A percentile compares a stretch with the other conserved stretches of the same genome.
Conservation (phyloP, 2,797 vertebrate genomes). For the Cuculus canorus region DNA sequence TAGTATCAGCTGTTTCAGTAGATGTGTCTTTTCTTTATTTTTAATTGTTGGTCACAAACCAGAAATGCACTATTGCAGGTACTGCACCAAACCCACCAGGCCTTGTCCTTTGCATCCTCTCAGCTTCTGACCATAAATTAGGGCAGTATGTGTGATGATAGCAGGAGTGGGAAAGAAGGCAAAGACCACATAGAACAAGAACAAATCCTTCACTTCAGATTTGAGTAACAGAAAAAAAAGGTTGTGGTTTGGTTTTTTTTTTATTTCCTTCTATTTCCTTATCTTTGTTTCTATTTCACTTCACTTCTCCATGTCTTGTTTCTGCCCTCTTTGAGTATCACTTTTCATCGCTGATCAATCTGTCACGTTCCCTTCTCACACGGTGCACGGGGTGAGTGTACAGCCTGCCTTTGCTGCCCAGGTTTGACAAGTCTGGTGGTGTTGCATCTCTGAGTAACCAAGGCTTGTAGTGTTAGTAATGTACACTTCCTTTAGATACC, state of each 20-base stretch:
- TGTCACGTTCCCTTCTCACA: rapidly evolving
- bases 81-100: background rate
- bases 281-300: background rate
- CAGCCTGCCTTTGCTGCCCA: background rate
- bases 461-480: rapidly evolving
- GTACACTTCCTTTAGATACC: background rate
- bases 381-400: background rate
- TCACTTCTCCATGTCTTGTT: background rate
- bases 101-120: background rate
- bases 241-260: background rate
- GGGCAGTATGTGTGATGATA: too few species aligned
- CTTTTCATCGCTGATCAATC: background rate
- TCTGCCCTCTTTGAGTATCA: background rate
- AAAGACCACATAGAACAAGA: background rate
- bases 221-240: background rate
- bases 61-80: background rate
- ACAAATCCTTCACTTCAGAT: background rate
- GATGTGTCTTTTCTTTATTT: background rate
- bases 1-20: background rate
- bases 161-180: background rate
- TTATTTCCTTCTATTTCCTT: background rate
- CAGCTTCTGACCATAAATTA: background rate
- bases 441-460: background rate
- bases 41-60: background rate
- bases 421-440: background rate